phyloP scores from a whole-genome alignment of 1,140 invertebrate genomes.

The Tenebrio molitor region DNA sequence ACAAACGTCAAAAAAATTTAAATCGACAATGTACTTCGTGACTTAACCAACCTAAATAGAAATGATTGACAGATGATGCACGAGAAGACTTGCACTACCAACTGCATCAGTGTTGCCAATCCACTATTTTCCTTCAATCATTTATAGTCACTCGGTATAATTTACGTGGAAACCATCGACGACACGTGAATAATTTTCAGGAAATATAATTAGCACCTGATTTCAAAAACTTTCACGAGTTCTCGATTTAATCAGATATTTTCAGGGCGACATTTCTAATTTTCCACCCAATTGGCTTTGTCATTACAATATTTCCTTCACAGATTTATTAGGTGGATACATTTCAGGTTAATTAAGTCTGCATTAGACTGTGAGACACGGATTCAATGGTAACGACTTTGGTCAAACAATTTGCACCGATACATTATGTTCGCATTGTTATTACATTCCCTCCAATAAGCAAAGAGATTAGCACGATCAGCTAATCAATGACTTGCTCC shows the following conservation, averaged over 20 bases:
- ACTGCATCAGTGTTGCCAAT: no score
- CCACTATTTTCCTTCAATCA: no score
- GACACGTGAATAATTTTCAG: no score
- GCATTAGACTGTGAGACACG: background rate
- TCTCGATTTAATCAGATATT: background rate
- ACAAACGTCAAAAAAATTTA: no score
- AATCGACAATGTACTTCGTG: no score
- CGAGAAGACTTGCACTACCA: no score
- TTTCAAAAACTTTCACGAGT: no score
- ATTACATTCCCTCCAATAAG: slow-evolving; percentile 28
- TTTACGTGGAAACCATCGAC: no score
- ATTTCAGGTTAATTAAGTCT: slow-evolving; percentile 19
- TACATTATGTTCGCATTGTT: slow-evolving; percentile 42
- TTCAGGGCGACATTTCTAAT: background rate
- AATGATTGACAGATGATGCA: no score
- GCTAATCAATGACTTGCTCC: background rate
- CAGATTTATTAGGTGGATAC: slow-evolving; percentile 6
- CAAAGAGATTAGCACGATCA: background rate
- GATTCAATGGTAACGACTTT: slow-evolving; percentile 11
- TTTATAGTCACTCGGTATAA: no score
- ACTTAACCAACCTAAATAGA: no score
- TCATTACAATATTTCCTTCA: background rate
- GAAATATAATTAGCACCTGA: no score
- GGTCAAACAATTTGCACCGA: slow-evolving; percentile 32
- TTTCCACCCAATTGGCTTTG: background rate